Percentiles rank a stretch among this genome's conserved stretches.
Conservation (phyloP, 2,888 invertebrate genomes). For the Rugalucina vietnamica region DNA sequence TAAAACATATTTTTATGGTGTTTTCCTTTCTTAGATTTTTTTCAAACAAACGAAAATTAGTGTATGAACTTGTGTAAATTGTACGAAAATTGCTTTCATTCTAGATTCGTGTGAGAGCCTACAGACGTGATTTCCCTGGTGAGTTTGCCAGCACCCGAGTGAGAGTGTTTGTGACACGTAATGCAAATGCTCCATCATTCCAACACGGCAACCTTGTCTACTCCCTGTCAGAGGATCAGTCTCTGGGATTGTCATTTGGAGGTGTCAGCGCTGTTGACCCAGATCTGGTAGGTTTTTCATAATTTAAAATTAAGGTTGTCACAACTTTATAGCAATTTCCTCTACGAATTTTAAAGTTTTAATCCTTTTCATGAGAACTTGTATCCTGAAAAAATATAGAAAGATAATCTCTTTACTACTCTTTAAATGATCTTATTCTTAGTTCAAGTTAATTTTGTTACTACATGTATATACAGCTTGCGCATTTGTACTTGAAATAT, state of each 20-base stretch:
- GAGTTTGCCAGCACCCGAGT: slow-evolving; percentile 70
- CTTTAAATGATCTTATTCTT: too few relatives aligned
- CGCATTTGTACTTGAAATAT: too few relatives aligned
- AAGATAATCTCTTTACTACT: too few relatives aligned
- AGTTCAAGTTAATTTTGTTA: too few relatives aligned
- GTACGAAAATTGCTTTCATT: background rate
- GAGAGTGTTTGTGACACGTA: slow-evolving; percentile 71
- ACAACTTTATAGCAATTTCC: background rate
- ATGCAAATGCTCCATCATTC: slow-evolving; percentile 70
- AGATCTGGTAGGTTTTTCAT: slow-evolving; percentile 69
- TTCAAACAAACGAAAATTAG: background rate
- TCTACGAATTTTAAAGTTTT: too few relatives aligned
- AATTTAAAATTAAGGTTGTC: background rate
- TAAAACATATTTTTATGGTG: too few relatives aligned
- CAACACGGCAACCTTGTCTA: slow-evolving; percentile 55
- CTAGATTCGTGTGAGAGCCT: slow-evolving; percentile 77
- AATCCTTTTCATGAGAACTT: too few relatives aligned
- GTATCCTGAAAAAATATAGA: too few relatives aligned
- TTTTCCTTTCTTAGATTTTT: background rate
- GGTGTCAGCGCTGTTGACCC: slow-evolving; percentile 71
- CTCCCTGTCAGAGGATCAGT: slow-evolving; percentile 70
- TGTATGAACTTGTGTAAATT: background rate
- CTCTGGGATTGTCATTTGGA: slow-evolving; percentile 66
- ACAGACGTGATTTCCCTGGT: slow-evolving; percentile 62
- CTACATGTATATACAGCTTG: too few relatives aligned